Evolutionary conservation across 2,888 invertebrate genomes (phyloP), one percentile per base, ranked within the genome.

Genomic region (Epinotia bilunana): DNA sequence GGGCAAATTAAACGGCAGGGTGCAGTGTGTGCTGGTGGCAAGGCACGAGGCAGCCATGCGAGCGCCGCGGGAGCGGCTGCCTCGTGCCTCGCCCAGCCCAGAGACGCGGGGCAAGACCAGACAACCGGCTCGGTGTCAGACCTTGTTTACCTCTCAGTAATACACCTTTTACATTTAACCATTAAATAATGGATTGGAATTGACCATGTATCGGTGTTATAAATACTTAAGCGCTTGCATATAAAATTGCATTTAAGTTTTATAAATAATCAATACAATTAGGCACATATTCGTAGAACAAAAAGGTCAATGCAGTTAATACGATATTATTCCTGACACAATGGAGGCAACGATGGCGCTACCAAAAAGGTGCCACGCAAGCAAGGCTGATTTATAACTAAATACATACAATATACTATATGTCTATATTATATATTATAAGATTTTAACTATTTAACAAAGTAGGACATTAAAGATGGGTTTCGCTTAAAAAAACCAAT

Each of bases 351-450:
- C 81, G 87, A 84, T 82, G 80, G 76, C 81, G 82, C 69, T 87
- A 88, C 89, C 89, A 89, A 88, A 89, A 87, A 85, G 84, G 84
- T 79, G 79, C 79, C 77, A 77, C 57, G 61, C 70, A 64, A 73
- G 74, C 74, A 49, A 43, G 57, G 58, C 60, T 57, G 53, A 63
- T 69, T 43, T 64, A 69, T 69, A 58, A 60, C 71, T 67, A 53
- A 53, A 53, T 53, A n/a, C 53, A 53, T 6, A 72, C 65, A 53
- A 69, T 55, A 64, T 65, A 60, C 58, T 43, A 57, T 33, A 18
- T 39, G 57, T 53, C 55, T n/a, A 6, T 20, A 55, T 23, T 57
- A 55, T 16, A 13, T 23, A 13, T 63, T 57, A 12, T 57, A 20
- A 12, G 0, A 20, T 57, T 49, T 16, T 33, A 6, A 33, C 33